A percentile compares a stretch with the other conserved stretches of the same genome.
These are phyloP conservation scores for Tipula helvola DNA, from an alignment of 2,888 invertebrate species.

Conservation along the genomic window DNA sequence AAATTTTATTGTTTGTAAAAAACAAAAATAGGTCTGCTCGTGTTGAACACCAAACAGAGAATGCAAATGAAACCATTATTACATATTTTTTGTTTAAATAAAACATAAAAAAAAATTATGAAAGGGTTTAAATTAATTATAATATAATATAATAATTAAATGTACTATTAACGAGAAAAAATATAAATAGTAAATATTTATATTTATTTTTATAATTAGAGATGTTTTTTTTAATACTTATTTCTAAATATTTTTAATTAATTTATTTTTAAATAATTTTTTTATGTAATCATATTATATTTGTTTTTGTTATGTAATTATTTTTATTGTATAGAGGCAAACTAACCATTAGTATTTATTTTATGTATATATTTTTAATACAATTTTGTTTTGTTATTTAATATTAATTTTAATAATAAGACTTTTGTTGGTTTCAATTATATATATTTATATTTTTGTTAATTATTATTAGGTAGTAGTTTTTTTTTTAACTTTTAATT, in stretches of 20 bases:
- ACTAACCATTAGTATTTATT: neutral
- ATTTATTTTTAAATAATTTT: neutral
- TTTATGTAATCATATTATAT: neutral
- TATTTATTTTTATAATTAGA: neutral
- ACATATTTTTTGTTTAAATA: neutral
- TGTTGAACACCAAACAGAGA: too few species aligned
- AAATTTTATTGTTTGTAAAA: too few species aligned
- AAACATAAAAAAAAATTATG: neutral
- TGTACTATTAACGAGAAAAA: neutral
- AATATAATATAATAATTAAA: neutral
- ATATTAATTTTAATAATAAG: neutral
- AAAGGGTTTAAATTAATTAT: neutral
- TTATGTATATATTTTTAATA: neutral
- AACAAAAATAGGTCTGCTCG: too few species aligned
- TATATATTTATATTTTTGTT: neutral
- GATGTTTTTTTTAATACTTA: neutral
- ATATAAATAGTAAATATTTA: neutral
- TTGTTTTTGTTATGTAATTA: neutral
- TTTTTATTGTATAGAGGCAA: neutral
- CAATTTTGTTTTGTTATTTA: neutral
- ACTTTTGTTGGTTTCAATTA: neutral
- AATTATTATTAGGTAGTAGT: neutral
- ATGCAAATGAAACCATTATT: neutral
- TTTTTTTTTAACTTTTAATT: neutral
- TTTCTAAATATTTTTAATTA: neutral